These are phyloP conservation scores for Nibea albiflora DNA, from an alignment of 2,113 vertebrate genomes.

Conservation along the genomic window DNA sequence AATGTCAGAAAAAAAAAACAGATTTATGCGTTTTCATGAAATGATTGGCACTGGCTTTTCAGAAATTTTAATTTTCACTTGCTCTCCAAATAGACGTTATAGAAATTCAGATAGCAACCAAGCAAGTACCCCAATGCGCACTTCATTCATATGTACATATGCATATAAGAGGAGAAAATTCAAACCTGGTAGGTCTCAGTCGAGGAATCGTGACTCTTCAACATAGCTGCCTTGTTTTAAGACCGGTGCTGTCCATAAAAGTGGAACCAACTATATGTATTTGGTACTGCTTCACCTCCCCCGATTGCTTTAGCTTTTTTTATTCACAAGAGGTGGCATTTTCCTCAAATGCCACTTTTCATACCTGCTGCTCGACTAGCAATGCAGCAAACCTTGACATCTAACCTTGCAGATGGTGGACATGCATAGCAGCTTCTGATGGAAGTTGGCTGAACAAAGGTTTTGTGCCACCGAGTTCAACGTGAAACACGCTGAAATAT, in stretches of 20 bases:
- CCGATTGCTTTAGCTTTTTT: constrained; percentile 16
- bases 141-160: not conserved
- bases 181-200: constrained; percentile 1
- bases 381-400: not conserved
- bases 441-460: constrained; percentile 9
- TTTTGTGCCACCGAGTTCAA: not conserved
- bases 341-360: constrained; percentile 30
- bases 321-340: constrained; percentile 32
- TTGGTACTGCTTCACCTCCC: constrained; percentile 23
- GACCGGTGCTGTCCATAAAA: not conserved
- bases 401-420: constrained; percentile 11
- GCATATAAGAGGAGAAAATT: not conserved
- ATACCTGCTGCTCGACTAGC: constrained; percentile 25
- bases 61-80: not conserved
- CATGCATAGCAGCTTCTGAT: not conserved
- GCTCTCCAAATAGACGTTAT: not conserved
- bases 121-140: not conserved
- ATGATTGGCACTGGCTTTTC: no score
- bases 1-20: no score
- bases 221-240: not conserved
- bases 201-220: not conserved
- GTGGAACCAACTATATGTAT: constrained; percentile 12
- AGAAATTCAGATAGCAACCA: not conserved
- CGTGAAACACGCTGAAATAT: not conserved
- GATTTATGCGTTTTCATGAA: no score